Conservation (phyloP, 2,113 vertebrate genomes). For the Rhodinocichla rosea region DNA sequence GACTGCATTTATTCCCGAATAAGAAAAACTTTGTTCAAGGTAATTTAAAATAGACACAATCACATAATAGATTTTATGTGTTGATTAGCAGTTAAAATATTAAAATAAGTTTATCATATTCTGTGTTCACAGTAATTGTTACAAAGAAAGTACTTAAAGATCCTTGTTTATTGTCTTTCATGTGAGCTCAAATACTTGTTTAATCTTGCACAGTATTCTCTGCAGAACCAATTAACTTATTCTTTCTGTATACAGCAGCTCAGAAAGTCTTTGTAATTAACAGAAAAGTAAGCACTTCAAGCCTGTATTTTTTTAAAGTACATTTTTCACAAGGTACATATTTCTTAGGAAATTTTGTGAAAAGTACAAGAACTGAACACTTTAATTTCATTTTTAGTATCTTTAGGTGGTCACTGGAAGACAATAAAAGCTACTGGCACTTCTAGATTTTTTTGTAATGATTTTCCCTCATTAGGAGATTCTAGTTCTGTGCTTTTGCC, state of each 20-base stretch:
- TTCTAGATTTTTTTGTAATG: background rate
- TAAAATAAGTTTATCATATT: background rate
- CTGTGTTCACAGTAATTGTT: background rate
- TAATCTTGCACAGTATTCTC: background rate
- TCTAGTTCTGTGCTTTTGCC: background rate
- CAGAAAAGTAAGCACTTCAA: background rate
- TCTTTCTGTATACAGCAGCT: background rate
- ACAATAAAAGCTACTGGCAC: background rate
- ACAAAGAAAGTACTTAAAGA: background rate
- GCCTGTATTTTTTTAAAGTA: background rate
- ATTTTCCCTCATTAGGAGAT: background rate
- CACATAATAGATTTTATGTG: background rate
- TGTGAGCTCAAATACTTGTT: background rate
- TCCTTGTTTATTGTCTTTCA: background rate
- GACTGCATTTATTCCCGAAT: background rate
- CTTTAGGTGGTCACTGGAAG: background rate
- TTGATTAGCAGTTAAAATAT: background rate
- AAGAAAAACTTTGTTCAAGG: background rate
- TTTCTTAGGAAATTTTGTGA: background rate
- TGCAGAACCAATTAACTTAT: background rate
- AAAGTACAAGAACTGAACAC: background rate
- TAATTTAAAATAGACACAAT: background rate
- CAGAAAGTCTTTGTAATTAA: background rate
- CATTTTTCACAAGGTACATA: background rate
- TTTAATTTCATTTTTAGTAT: background rate